A percentile compares a stretch with the other conserved stretches of the same genome.
phyloP scores from a whole-genome alignment of 2,113 vertebrate species.

The Ophthalmolycus amberensis region DNA sequence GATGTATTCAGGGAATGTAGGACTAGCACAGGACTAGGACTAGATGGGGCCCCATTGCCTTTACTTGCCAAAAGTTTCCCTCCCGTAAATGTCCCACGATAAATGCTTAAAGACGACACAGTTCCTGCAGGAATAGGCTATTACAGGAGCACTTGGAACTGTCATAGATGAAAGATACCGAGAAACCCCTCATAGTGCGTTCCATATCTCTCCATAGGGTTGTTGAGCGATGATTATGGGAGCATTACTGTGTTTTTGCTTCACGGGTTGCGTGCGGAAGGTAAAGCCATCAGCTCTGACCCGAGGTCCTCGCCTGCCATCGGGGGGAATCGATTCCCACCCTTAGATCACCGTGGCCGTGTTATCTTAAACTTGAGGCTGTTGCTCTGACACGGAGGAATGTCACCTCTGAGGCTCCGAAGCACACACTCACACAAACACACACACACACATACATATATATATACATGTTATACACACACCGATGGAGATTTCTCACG shows the following conservation, averaged over 20 bases:
- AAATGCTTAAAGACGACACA: neutral
- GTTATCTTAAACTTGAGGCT: conserved; percentile 86
- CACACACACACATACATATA: conserved; percentile 34
- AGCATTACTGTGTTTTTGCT: conserved; percentile 57
- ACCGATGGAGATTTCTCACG: conserved; percentile 71
- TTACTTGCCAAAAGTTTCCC: neutral
- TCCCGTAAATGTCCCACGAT: neutral
- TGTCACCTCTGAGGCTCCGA: conserved; percentile 77
- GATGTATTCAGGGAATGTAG: neutral
- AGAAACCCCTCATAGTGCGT: conserved; percentile 1
- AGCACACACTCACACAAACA: conserved; percentile 59
- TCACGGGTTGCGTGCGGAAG: conserved; percentile 69
- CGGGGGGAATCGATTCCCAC: conserved; percentile 82
- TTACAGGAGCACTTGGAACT: neutral
- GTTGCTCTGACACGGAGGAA: conserved; percentile 80
- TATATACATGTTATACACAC: conserved; percentile 62
- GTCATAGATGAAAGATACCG: conserved; percentile 34
- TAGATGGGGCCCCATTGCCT: neutral
- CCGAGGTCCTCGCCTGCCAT: conserved; percentile 67
- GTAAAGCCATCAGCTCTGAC: conserved; percentile 82
- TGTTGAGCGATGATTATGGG: conserved; percentile 41
- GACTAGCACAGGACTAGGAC: neutral
- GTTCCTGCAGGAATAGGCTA: neutral
- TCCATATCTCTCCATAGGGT: conserved; percentile 20
- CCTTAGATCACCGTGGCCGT: conserved; percentile 81